phyloP scores from a whole-genome alignment of 1,140 invertebrate genomes.

The Spodoptera litura region DNA sequence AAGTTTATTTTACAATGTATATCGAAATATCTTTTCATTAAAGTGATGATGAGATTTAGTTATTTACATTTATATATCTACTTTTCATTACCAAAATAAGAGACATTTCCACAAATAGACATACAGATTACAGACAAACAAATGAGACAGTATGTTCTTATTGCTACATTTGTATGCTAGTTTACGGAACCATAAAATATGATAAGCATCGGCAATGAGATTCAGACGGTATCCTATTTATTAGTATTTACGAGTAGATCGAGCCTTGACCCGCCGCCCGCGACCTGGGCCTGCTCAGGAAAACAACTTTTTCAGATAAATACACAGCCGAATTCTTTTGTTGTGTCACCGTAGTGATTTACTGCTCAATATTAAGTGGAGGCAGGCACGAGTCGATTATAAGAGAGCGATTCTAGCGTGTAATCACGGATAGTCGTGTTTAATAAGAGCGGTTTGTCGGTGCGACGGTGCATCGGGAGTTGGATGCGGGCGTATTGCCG shows the following conservation, averaged over 20 bases:
- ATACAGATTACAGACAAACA: background rate
- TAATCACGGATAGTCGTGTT: conserved; percentile 47
- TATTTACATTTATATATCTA: too few species aligned
- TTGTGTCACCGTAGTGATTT: conserved; percentile 48
- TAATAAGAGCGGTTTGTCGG: conserved; percentile 64
- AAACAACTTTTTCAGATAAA: conserved; percentile 57
- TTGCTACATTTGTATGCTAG: conserved; percentile 69
- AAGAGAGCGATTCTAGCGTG: conserved; percentile 32
- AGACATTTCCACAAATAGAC: too few species aligned
- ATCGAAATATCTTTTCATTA: too few species aligned
- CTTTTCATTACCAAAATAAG: too few species aligned
- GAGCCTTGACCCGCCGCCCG: conserved; percentile 70
- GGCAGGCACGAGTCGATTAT: conserved; percentile 24
- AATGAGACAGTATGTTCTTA: conserved; percentile 69
- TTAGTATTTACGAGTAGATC: conserved; percentile 79
- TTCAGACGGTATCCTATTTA: conserved; percentile 75
- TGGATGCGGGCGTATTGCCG: conserved; percentile 70
- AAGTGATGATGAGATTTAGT: too few species aligned
- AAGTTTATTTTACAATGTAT: too few species aligned
- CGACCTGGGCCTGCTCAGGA: conserved; percentile 56
- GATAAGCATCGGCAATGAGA: conserved; percentile 79
- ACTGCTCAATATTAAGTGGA: conserved; percentile 34
- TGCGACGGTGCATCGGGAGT: conserved; percentile 58
- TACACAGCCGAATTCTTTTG: conserved; percentile 51
- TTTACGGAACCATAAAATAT: conserved; percentile 80